Evolutionary conservation across 2,113 vertebrate species (phyloP), one percentile per base, ranked within the genome.

Genomic region (Podocnemis expansa): DNA sequence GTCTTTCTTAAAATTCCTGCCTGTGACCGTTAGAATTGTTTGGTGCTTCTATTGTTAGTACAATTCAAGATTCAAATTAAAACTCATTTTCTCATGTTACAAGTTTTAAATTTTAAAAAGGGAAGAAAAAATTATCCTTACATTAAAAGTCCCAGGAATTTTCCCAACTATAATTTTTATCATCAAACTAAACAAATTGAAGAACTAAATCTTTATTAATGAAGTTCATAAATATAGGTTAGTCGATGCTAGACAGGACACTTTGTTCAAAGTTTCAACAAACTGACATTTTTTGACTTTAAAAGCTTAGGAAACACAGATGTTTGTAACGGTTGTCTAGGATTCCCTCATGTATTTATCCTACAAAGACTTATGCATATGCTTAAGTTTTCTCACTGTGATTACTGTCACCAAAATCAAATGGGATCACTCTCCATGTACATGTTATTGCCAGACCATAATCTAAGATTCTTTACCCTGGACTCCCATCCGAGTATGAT

Each of bases 81-180:
- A 93, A 82, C 27, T 81, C 10, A 60, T 22, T 88, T 78, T 34
- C 76, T 85, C 80, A 60, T 90, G 54, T 31, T 82, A 22, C 78
- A 95, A 93, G 41, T 73, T 25, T 60, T 76, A 34, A 19, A 29
- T 86, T 90, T 93, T 93, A 91, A 38, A 43, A 70, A 73, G 67
- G 17, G 34, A 86, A 31, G 79, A 80, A 91, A 86, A 54, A 14
- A 31, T 45, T 29, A 1, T 34, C 81, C 27, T 81, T 3, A 90
- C 55, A 24, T 24, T 85, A 80, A 12, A 41, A 93, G 88, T 95
- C 87, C 70, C 89, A 70, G 88, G 70, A 70, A 31, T 93, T 91
- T 85, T 83, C 67, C 82, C 41, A 49, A 78, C 31, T 21, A 87
- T n/a, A 67, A 87, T 2, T 58, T 90, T 54, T 58, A 78, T 21